These are phyloP conservation scores for Clostera curtula DNA, from an alignment of 2,888 invertebrate species.

Conservation along the genomic window DNA sequence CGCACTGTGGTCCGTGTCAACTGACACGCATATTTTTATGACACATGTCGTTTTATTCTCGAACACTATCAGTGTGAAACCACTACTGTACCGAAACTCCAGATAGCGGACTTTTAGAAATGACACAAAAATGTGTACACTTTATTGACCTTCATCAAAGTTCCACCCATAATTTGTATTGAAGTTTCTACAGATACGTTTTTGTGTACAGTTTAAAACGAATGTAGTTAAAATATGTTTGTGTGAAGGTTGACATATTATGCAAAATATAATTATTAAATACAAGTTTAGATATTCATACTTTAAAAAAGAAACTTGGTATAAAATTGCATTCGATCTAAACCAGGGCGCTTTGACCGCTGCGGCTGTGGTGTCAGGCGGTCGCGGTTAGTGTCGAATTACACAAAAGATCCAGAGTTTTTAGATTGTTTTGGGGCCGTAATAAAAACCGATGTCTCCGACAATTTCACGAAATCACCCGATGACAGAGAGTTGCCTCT, in stretches of 20 bases:
- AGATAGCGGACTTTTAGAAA: conserved; percentile 38
- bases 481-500: conserved; percentile 37
- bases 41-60: conserved; percentile 56
- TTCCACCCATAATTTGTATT: no score
- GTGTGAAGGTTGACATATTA: no score
- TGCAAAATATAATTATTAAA: no score
- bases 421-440: conserved; percentile 57
- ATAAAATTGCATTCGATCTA: conserved; percentile 32
- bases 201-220: no score
- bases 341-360: conserved; percentile 41
- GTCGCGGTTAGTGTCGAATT: conserved; percentile 55
- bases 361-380: conserved; percentile 36
- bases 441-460: conserved; percentile 61
- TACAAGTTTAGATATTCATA: no score
- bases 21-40: conserved; percentile 66
- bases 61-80: conserved; percentile 58
- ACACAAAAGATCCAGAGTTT: conserved; percentile 59
- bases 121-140: no score
- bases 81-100: conserved; percentile 54
- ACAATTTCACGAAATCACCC: conserved; percentile 60
- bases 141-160: no score
- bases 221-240: no score
- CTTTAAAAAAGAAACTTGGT: no score
- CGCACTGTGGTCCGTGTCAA: conserved; percentile 43
- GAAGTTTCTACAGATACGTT: no score